Conservation (phyloP, 2,888 invertebrate genomes). For the Parnassius glacialis region DNA sequence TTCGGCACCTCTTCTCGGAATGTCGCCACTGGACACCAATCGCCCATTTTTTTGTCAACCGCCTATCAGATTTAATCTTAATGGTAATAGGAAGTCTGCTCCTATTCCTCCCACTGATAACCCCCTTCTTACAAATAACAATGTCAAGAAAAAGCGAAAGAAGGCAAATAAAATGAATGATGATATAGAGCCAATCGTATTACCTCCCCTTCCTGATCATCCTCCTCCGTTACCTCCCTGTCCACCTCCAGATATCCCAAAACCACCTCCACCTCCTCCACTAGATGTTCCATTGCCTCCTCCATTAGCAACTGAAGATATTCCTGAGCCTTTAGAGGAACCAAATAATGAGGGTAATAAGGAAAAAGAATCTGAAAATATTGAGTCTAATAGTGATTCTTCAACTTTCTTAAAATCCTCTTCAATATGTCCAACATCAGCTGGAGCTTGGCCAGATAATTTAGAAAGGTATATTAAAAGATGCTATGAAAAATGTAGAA, state of each 20-base stretch:
- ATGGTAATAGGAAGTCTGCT: constrained; percentile 61
- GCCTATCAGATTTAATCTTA: constrained; percentile 74
- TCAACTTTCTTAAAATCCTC: constrained; percentile 59
- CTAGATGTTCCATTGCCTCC: constrained; percentile 69
- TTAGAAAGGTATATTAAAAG: constrained; percentile 93
- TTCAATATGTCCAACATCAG: constrained; percentile 55
- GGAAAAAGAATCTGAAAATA: constrained; percentile 45
- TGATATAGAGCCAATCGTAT: constrained; percentile 45
- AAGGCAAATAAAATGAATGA: constrained; percentile 82
- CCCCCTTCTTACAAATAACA: constrained; percentile 64
- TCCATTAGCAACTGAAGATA: constrained; percentile 67
- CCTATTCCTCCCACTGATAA: constrained; percentile 66
- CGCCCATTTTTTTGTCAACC: constrained; percentile 70
- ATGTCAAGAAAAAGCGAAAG: constrained; percentile 88
- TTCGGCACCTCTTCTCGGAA: constrained; percentile 61
- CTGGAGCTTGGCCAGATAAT: constrained; percentile 88
- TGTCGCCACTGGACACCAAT: constrained; percentile 67
- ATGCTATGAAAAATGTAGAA: constrained; percentile 94
- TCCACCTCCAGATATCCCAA: constrained; percentile 68
- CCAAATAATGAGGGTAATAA: constrained; percentile 38
- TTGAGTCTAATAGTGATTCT: constrained; percentile 50
- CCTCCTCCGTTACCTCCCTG: constrained; percentile 78
- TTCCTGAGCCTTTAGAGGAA: constrained; percentile 62
- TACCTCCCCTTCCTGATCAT: constrained; percentile 81
- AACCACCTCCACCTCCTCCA: constrained; percentile 49